Base-by-base conservation (phyloP, 2,888 invertebrate species). In the Raillietiella orientalis region DNA sequence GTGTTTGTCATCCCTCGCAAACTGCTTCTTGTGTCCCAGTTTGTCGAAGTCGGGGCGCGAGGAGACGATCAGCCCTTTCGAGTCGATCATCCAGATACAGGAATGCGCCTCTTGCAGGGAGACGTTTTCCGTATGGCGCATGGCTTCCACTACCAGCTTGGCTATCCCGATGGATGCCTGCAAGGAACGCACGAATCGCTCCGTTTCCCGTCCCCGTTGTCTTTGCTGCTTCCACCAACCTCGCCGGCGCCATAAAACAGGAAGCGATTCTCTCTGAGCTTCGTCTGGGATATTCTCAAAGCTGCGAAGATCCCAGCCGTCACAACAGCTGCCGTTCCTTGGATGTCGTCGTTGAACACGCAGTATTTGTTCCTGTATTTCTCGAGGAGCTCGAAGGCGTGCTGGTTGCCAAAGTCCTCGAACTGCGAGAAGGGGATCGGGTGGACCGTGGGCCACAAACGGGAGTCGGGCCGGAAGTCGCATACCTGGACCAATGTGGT, bases 281-380 rank as follows among this genome's bases (percentile, higher is more conserved):
- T 58, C 34, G 62, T 75, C 34, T 66, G 62, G 8, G 84, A 87
- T 36, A 87, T 50, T 30, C 70, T 56, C 21, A 82, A 54, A 14
- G 77, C 69, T 20, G 87, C 74, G 32, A 93, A 44, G 24, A 96
- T 52, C 0, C 96, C 96, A 9, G 79, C 82, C 13, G 93, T 70
- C 8, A 84, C 87, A 11, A 96, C 93, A 4, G 82, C 57, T 3
- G 96, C 93, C 4, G 90, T 84, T 41, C 87, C 87, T 49, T 96
- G 90, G 43, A 96, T 96, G 46, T 96, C 96, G 46, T 96, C 96
- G 52, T 99, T 96, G 51, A 96, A 96, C 9, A 82, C 84, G 49
- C 90, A 93, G 49, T 72, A 69, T 40, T 59, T 45, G 38, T 72
- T 54, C 21, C 79, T 61, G 50, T 93, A 96, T 45, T 74, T 79